Evolutionary conservation across 1,140 invertebrate genomes (phyloP).

Genomic region (Rhynchophorus ferrugineus): DNA sequence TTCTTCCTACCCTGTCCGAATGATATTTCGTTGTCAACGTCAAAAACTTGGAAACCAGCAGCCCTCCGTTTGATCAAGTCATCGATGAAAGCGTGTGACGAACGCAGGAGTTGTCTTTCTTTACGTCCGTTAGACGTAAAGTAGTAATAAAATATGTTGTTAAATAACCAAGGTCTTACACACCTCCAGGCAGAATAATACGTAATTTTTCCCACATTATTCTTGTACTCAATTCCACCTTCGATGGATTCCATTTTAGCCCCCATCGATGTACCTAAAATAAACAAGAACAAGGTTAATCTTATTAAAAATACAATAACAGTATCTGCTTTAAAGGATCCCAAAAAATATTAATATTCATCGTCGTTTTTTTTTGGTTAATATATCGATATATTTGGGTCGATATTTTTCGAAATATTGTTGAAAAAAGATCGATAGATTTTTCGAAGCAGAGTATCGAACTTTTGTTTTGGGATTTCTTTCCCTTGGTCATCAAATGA

Average conservation of each 20-base stretch:
- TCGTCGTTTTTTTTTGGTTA: too few relatives aligned
- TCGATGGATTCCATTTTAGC: background rate
- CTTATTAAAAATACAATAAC: too few relatives aligned
- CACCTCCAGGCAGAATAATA: slow-evolving; percentile 36
- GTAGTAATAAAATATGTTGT: slow-evolving; percentile 46
- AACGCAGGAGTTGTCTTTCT: slow-evolving; percentile 45
- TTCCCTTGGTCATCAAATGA: too few relatives aligned
- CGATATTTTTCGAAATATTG: too few relatives aligned
- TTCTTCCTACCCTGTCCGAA: slow-evolving; percentile 44
- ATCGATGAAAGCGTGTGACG: slow-evolving; percentile 53
- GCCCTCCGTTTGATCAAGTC: slow-evolving; percentile 38
- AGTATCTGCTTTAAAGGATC: too few relatives aligned
- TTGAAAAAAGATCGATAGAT: too few relatives aligned
- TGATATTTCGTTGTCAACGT: slow-evolving; percentile 1
- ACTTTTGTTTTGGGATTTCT: too few relatives aligned
- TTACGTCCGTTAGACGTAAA: slow-evolving; percentile 41
- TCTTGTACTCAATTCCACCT: background rate
- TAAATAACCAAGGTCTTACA: slow-evolving; percentile 50
- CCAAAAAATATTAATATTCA: too few relatives aligned
- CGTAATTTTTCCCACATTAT: background rate
- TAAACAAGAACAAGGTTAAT: too few relatives aligned
- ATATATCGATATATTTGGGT: too few relatives aligned
- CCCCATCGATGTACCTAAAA: background rate
- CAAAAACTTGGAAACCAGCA: slow-evolving; percentile 12
- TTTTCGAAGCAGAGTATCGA: too few relatives aligned